Percentiles rank a stretch among this genome's conserved stretches.
Evolutionary conservation across 1,140 invertebrate species (phyloP).

Genomic region (Ganaspis sp.): DNA sequence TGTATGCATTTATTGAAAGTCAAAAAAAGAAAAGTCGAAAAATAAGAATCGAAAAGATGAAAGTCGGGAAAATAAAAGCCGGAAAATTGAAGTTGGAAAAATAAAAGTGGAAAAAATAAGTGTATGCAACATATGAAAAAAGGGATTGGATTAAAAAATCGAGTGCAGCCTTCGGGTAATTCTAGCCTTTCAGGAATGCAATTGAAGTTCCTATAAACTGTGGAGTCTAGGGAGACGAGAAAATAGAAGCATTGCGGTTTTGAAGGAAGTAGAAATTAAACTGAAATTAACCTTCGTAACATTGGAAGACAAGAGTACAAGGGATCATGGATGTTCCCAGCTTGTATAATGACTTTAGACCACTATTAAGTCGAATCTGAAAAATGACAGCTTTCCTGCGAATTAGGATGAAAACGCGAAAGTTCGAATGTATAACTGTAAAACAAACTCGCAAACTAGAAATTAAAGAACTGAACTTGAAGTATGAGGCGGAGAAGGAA

Average conservation of each 20-base stretch:
- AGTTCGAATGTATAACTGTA: background rate
- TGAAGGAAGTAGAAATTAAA: constrained; percentile 23
- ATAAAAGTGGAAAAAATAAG: background rate
- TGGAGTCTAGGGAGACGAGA: background rate
- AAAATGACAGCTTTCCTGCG: background rate
- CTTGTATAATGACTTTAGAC: constrained; percentile 17
- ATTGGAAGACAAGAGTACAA: constrained; percentile 1
- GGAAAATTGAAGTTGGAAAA: too few species aligned
- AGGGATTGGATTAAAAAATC: background rate
- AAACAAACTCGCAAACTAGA: background rate
- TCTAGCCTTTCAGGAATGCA: background rate
- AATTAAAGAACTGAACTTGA: background rate
- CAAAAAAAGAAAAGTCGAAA: too few species aligned
- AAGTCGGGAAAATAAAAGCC: too few species aligned
- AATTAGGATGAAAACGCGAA: background rate
- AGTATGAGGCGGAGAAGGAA: background rate
- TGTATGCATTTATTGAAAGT: too few species aligned
- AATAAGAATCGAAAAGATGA: too few species aligned
- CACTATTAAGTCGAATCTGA: background rate
- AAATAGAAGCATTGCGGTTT: constrained; percentile 22
- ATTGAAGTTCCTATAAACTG: background rate
- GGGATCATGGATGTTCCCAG: constrained; percentile 13
- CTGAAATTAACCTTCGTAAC: constrained; percentile 23
- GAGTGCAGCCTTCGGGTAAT: background rate
- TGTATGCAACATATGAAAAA: background rate